Evolutionary conservation across 2,797 vertebrate species (phyloP).

Genomic region (Cyprinella venusta): DNA sequence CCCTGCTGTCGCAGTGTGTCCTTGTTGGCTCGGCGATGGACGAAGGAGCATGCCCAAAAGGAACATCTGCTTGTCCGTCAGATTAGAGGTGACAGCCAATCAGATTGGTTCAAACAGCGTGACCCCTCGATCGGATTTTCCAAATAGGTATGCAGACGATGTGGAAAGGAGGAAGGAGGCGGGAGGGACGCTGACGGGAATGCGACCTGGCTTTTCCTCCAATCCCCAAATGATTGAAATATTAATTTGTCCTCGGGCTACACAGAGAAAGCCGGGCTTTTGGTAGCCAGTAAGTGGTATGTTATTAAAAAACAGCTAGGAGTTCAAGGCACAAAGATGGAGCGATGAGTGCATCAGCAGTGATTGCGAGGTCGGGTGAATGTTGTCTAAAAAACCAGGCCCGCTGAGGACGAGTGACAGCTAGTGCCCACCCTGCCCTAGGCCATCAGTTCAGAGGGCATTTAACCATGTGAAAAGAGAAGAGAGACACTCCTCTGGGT

Average conservation of each 20-base stretch:
- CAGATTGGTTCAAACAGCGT: slow-evolving; percentile 82
- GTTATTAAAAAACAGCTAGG: slow-evolving; percentile 81
- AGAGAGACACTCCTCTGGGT: slow-evolving; percentile 50
- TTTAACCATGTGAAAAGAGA: slow-evolving; percentile 56
- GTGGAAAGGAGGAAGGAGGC: slow-evolving; percentile 21
- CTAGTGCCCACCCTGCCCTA: slow-evolving; percentile 77
- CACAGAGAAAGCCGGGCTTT: slow-evolving; percentile 80
- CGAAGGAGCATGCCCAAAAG: slow-evolving; percentile 86
- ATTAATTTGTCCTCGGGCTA: slow-evolving; percentile 93
- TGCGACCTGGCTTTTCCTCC: slow-evolving; percentile 75
- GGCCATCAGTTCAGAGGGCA: slow-evolving; percentile 70
- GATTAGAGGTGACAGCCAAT: slow-evolving; percentile 90
- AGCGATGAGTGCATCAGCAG: slow-evolving; percentile 63
- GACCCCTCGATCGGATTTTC: slow-evolving; percentile 78
- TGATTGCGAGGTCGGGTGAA: slow-evolving; percentile 68
- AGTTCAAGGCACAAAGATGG: slow-evolving; percentile 65
- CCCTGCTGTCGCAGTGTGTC: slow-evolving; percentile 78
- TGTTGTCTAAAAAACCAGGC: slow-evolving; percentile 64
- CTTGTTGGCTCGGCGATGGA: slow-evolving; percentile 87
- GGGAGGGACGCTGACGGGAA: slow-evolving; percentile 82
- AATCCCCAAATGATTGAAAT: slow-evolving; percentile 92
- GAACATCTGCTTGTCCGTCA: slow-evolving; percentile 83
- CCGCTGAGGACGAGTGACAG: slow-evolving; percentile 78
- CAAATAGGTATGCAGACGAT: slow-evolving; percentile 79
- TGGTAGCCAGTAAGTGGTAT: slow-evolving; percentile 86